Conservation (phyloP, 2,888 invertebrate species). For the Adelognathus sp. region DNA sequence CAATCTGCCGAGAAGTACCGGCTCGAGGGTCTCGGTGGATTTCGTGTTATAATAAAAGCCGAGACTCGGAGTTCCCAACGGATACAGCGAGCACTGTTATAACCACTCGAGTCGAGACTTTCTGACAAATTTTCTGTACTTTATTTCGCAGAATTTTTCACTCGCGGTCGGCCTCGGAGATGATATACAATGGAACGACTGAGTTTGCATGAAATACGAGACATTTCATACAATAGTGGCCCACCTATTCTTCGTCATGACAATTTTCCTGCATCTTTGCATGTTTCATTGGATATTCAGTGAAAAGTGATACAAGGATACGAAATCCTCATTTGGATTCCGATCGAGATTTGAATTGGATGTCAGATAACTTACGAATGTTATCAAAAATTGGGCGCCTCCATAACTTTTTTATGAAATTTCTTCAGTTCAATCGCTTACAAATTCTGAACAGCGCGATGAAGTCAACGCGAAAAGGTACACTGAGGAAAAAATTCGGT, state of each 20-base stretch:
- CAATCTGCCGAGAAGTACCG: not conserved
- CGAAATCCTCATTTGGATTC: too few relatives aligned
- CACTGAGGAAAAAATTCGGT: too few relatives aligned
- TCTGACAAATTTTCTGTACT: not conserved
- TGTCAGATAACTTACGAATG: too few relatives aligned
- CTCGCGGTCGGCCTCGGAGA: not conserved
- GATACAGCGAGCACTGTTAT: not conserved
- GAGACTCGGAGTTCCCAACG: not conserved
- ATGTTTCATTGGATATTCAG: too few relatives aligned
- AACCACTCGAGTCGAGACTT: not conserved
- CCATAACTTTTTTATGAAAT: too few relatives aligned
- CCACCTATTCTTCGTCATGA: not conserved
- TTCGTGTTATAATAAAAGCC: not conserved
- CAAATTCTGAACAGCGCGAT: too few relatives aligned
- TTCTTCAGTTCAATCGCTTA: too few relatives aligned
- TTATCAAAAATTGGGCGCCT: too few relatives aligned
- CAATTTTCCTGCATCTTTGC: not conserved
- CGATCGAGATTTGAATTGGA: too few relatives aligned
- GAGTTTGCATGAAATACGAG: slow-evolving; percentile 35
- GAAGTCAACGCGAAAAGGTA: too few relatives aligned
- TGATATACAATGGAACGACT: slow-evolving; percentile 3
- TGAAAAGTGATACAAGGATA: too few relatives aligned
- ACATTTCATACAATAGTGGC: not conserved
- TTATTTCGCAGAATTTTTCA: not conserved
- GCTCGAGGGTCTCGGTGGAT: not conserved